Evolutionary conservation across 2,888 invertebrate genomes (phyloP).

Genomic region (Pachliopta kotzebuea): DNA sequence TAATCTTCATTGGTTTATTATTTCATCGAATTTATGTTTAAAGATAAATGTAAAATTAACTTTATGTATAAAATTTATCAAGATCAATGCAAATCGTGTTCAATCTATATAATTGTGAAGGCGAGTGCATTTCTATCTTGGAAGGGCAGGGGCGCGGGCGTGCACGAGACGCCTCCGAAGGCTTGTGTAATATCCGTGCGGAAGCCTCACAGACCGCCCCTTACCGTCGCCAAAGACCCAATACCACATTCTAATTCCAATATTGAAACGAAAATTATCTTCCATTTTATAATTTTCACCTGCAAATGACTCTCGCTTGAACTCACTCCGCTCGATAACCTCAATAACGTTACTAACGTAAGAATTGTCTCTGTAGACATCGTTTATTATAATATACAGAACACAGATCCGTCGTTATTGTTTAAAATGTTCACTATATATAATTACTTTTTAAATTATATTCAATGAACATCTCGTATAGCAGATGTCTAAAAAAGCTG

Average conservation of each 20-base stretch:
- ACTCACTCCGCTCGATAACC: neutral
- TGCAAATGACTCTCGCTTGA: constrained; percentile 14
- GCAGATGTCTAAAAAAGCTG: too few species aligned
- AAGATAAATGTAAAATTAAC: neutral
- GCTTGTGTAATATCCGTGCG: constrained; percentile 49
- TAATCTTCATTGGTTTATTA: too few species aligned
- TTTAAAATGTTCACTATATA: too few species aligned
- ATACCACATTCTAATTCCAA: constrained; percentile 21
- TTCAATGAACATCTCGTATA: too few species aligned
- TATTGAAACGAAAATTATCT: constrained; percentile 28
- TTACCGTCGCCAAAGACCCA: constrained; percentile 8
- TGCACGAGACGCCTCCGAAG: constrained; percentile 19
- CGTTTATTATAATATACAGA: neutral
- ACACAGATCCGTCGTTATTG: neutral
- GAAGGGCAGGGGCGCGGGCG: neutral
- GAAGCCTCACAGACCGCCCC: constrained; percentile 46
- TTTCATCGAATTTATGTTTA: too few species aligned
- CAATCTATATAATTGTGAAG: constrained; percentile 16
- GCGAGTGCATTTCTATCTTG: constrained; percentile 5
- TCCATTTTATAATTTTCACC: constrained; percentile 21
- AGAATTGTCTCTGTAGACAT: neutral
- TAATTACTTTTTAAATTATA: too few species aligned
- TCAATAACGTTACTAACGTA: neutral
- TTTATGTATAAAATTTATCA: neutral
- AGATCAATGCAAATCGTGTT: neutral